Percentiles rank a stretch among this genome's conserved stretches.
Conservation (phyloP, 92 coral and sea anemone genomes). For the Zoanthus gigantus region DNA sequence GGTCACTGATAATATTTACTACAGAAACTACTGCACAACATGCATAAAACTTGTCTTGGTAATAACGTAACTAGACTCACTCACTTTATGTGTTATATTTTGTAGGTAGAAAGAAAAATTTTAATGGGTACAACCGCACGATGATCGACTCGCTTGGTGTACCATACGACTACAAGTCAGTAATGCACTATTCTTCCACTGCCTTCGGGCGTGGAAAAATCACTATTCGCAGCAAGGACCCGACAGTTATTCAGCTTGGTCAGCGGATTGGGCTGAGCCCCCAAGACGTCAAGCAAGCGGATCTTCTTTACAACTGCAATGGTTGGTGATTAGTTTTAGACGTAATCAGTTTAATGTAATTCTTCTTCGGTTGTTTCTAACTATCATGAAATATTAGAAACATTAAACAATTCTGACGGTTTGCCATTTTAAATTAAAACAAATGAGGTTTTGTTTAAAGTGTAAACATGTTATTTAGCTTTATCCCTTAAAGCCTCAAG, state of each 20-base stretch:
- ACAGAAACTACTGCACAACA: too few species aligned
- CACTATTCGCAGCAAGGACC: slow-evolving; percentile 62
- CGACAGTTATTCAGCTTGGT: slow-evolving; percentile 75
- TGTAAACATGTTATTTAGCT: too few species aligned
- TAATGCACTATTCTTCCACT: slow-evolving; percentile 90
- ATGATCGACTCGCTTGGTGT: slow-evolving; percentile 84
- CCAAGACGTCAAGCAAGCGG: slow-evolving; percentile 71
- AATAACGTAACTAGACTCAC: background rate
- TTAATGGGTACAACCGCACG: slow-evolving; percentile 82
- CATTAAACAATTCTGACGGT: too few species aligned
- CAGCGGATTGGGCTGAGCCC: slow-evolving; percentile 81
- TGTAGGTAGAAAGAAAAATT: slow-evolving; percentile 81
- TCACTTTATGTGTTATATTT: background rate
- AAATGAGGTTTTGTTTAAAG: too few species aligned
- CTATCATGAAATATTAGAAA: too few species aligned
- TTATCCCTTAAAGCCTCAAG: too few species aligned
- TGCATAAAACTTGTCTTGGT: too few species aligned
- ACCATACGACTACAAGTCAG: slow-evolving; percentile 80
- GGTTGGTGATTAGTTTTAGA: slow-evolving; percentile 43
- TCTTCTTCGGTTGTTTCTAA: too few species aligned
- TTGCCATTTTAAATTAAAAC: too few species aligned
- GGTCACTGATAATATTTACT: too few species aligned
- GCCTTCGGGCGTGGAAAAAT: slow-evolving; percentile 72
- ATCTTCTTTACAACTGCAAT: slow-evolving; percentile 70
- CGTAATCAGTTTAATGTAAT: too few species aligned